Percentiles rank a stretch among this genome's conserved stretches.
phyloP scores from a whole-genome alignment of 37 sponge, comb jelly and placozoan genomes.

The Agelas oroides region DNA sequence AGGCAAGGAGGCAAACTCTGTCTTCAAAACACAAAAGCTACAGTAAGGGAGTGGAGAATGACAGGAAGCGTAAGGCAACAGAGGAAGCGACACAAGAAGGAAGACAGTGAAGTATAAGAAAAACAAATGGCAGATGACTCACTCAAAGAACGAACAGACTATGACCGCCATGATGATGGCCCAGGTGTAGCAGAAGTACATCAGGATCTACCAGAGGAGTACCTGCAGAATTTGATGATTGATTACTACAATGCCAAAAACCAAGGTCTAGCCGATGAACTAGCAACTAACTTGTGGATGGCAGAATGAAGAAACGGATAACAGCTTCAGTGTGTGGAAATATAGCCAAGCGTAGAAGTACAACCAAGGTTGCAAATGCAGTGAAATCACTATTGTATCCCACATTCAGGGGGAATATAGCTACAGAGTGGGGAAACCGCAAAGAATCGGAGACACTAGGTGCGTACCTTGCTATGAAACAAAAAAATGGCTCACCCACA shows the following conservation, averaged over 20 bases:
- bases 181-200: background rate
- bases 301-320: no score
- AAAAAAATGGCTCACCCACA: no score
- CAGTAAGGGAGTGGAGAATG: background rate
- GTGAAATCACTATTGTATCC: no score
- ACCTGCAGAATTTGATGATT: background rate
- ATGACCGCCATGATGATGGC: background rate
- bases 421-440: no score
- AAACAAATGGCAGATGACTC: background rate
- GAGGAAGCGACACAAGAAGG: conserved; percentile 6
- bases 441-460: no score
- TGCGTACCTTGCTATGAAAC: no score
- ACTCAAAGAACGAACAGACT: background rate
- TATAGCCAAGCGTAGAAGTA: no score
- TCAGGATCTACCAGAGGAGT: background rate
- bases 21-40: background rate
- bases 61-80: conserved; percentile 44
- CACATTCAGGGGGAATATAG: no score
- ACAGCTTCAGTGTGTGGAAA: no score
- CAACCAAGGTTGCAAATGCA: no score
- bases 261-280: background rate
- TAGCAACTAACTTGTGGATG: background rate
- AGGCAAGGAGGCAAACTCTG: background rate
- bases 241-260: background rate
- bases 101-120: conserved; percentile 23